Evolutionary conservation across 2,113 vertebrate species (phyloP).

Genomic region (Lampris megalopsis): DNA sequence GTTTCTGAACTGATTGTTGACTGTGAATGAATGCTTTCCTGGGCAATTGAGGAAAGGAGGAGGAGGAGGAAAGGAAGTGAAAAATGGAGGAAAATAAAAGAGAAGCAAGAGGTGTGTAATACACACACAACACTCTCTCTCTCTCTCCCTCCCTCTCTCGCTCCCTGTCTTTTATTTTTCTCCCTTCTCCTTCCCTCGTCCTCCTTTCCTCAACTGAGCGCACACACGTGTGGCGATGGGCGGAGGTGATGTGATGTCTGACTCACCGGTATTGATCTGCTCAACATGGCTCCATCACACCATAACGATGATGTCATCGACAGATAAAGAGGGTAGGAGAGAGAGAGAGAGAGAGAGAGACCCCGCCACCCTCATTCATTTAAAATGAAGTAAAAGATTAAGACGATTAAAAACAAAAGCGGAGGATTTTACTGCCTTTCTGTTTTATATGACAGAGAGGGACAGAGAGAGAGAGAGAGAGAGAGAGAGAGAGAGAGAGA

Average conservation of each 20-base stretch:
- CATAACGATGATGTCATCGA: slow-evolving; percentile 62
- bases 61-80: background rate
- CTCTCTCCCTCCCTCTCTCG: no score
- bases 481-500: slow-evolving; percentile 7
- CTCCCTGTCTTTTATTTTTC: no score
- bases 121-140: no score
- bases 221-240: slow-evolving; percentile 59
- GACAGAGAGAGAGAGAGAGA: slow-evolving; percentile 4
- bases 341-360: slow-evolving; percentile 6
- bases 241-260: slow-evolving; percentile 75
- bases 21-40: slow-evolving; percentile 56
- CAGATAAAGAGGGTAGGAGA: slow-evolving; percentile 1
- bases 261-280: slow-evolving; percentile 71
- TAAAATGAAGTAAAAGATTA: no score
- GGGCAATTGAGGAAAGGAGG: slow-evolving; percentile 4
- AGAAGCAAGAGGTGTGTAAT: background rate
- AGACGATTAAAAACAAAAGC: no score
- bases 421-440: slow-evolving; percentile 43
- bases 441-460: background rate
- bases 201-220: background rate
- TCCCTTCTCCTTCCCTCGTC: no score
- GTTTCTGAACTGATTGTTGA: slow-evolving; percentile 49
- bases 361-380: no score
- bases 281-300: slow-evolving; percentile 74
- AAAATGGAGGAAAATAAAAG: background rate